These are phyloP conservation scores for Druon quercuslanigerum DNA, from an alignment of 1,140 invertebrate species.

Conservation along the genomic window DNA sequence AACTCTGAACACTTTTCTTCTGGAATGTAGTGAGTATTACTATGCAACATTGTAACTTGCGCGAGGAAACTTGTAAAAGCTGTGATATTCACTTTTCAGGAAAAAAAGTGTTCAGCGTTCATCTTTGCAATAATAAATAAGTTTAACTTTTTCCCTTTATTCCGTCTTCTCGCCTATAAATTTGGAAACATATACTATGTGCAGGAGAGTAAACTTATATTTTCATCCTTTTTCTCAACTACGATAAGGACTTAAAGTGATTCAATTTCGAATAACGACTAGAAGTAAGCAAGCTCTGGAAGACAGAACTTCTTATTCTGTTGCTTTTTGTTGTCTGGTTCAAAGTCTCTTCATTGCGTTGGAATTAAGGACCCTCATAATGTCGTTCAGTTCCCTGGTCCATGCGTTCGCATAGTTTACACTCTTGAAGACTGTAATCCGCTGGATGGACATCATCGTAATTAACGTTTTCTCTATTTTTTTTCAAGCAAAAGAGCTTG, in stretches of 20 bases:
- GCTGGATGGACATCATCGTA: slow-evolving; percentile 6
- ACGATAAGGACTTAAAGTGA: background rate
- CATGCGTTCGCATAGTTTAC: slow-evolving; percentile 13
- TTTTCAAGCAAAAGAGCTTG: background rate
- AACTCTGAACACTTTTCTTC: too few species aligned
- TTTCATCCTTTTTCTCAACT: slow-evolving; percentile 18
- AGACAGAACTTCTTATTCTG: slow-evolving; percentile 26
- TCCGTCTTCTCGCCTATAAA: background rate
- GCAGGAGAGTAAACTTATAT: slow-evolving; percentile 1
- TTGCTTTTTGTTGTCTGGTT: slow-evolving; percentile 24
- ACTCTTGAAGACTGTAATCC: slow-evolving; percentile 25
- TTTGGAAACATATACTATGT: too few species aligned
- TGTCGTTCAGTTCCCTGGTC: slow-evolving; percentile 7
- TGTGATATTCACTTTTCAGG: too few species aligned
- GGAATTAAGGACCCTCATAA: slow-evolving; percentile 12
- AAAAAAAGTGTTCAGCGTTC: too few species aligned
- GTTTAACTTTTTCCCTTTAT: background rate
- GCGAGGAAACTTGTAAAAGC: too few species aligned
- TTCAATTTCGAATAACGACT: slow-evolving; percentile 20
- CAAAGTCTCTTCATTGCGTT: slow-evolving; percentile 26
- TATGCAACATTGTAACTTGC: too few species aligned
- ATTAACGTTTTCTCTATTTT: background rate
- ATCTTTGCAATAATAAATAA: too few species aligned
- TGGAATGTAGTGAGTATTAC: too few species aligned
- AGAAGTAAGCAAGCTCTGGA: slow-evolving; percentile 12